A percentile compares a stretch with the other conserved stretches of the same genome.
Evolutionary conservation across 2,113 vertebrate species (phyloP).

Genomic region (Myiozetetes cayanensis): DNA sequence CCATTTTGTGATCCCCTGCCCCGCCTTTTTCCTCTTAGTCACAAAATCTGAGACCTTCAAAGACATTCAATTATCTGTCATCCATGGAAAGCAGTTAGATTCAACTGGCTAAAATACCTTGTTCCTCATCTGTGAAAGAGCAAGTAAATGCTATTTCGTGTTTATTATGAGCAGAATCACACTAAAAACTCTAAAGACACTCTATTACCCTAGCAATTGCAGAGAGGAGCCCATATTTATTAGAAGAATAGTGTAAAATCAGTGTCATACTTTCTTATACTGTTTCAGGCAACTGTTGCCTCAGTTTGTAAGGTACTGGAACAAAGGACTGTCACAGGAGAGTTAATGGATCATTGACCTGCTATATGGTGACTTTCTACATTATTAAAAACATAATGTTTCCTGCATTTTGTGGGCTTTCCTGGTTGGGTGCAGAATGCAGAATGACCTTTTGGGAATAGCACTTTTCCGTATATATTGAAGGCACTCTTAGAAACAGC

Average conservation of each 20-base stretch:
- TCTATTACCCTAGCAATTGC: background rate
- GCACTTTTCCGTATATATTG: background rate
- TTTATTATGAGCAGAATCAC: background rate
- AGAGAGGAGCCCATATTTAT: background rate
- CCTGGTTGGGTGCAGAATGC: background rate
- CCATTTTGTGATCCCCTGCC: background rate
- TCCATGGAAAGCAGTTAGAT: background rate
- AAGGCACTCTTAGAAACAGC: background rate
- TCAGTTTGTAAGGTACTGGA: background rate
- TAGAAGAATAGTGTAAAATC: background rate
- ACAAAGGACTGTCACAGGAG: slow-evolving; percentile 10
- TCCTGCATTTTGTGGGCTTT: background rate
- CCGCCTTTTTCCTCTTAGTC: background rate
- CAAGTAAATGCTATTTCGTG: background rate
- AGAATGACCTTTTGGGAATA: slow-evolving; percentile 10
- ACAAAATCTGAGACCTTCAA: background rate
- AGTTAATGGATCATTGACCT: slow-evolving; percentile 36
- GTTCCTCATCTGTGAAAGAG: background rate
- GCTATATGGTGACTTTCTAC: background rate
- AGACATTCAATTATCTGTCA: background rate
- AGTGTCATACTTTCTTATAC: background rate
- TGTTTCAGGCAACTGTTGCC: background rate
- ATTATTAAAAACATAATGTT: slow-evolving; percentile 34
- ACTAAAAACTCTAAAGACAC: background rate
- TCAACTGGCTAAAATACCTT: background rate